A percentile compares a stretch with the other conserved stretches of the same genome.
Evolutionary conservation across 2,113 vertebrate species (phyloP).

Genomic region (Gymnocephalus cernua): DNA sequence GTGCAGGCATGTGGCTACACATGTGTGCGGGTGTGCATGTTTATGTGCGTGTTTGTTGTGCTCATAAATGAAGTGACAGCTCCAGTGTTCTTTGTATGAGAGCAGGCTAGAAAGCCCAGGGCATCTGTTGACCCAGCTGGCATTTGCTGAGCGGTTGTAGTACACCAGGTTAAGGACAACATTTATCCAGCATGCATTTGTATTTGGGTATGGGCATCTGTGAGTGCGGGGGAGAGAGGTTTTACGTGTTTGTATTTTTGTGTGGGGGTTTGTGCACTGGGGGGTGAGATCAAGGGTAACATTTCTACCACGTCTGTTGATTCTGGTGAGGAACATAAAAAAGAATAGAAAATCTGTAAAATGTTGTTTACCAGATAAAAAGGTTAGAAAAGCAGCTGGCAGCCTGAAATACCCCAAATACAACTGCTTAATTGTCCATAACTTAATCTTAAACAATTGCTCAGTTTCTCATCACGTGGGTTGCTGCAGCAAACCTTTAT

Average conservation of each 20-base stretch:
- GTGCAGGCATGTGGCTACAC: slow-evolving; percentile 49
- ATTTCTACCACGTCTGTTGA: slow-evolving; percentile 18
- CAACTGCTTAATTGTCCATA: slow-evolving; percentile 19
- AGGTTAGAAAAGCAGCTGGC: slow-evolving; percentile 21
- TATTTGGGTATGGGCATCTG: slow-evolving; percentile 19
- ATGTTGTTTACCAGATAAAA: slow-evolving; percentile 1
- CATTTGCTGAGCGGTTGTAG: slow-evolving; percentile 71
- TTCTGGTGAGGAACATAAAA: neutral
- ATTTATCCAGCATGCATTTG: slow-evolving; percentile 69
- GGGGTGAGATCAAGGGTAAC: slow-evolving; percentile 35
- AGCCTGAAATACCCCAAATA: slow-evolving; percentile 19
- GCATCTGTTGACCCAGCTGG: slow-evolving; percentile 82
- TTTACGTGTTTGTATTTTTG: neutral
- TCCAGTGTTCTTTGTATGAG: slow-evolving; percentile 63
- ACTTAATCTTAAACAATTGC: slow-evolving; percentile 33
- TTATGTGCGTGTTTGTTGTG: slow-evolving; percentile 13
- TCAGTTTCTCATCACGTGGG: neutral
- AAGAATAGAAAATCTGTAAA: slow-evolving; percentile 8
- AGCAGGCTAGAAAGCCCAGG: slow-evolving; percentile 60
- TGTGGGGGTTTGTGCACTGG: slow-evolving; percentile 21
- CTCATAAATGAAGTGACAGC: slow-evolving; percentile 41
- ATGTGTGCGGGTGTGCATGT: slow-evolving; percentile 10
- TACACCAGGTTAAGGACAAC: slow-evolving; percentile 75
- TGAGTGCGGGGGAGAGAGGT: neutral
- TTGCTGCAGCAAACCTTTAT: slow-evolving; percentile 25